Conservation (phyloP, 2,888 invertebrate genomes). For the Trissonchulus sp. region DNA sequence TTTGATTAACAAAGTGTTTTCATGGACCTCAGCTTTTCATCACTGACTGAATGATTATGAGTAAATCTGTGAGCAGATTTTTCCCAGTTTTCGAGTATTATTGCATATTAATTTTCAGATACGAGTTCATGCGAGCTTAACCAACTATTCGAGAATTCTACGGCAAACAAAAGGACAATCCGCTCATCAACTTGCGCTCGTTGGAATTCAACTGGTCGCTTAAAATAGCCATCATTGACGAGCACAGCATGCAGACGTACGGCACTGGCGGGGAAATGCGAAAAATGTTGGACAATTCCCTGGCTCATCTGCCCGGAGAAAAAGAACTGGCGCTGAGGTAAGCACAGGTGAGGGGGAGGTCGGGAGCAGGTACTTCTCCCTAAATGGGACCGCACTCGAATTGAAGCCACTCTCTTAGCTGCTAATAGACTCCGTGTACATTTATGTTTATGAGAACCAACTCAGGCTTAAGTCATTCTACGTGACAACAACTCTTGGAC, state of each 20-base stretch:
- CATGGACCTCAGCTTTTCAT: not conserved
- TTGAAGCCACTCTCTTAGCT: no score
- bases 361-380: no score
- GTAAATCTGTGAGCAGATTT: no score
- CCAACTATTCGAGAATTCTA: constrained; percentile 53
- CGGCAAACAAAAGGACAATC: constrained; percentile 35
- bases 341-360: no score
- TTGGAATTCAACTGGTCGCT: constrained; percentile 45
- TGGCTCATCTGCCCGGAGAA: constrained; percentile 64
- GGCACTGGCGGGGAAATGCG: constrained; percentile 65
- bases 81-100: no score
- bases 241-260: constrained; percentile 58
- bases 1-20: not conserved
- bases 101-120: constrained; percentile 52
- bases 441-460: no score
- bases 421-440: no score
- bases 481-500: no score
- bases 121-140: constrained; percentile 75
- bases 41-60: not conserved
- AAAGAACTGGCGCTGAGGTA: constrained; percentile 62
- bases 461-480: no score
- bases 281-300: constrained; percentile 57
- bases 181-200: constrained; percentile 34
- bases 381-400: no score
- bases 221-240: constrained; percentile 38